Evolutionary conservation across 2,888 invertebrate species (phyloP).

Genomic region (Oeneis ivallda): DNA sequence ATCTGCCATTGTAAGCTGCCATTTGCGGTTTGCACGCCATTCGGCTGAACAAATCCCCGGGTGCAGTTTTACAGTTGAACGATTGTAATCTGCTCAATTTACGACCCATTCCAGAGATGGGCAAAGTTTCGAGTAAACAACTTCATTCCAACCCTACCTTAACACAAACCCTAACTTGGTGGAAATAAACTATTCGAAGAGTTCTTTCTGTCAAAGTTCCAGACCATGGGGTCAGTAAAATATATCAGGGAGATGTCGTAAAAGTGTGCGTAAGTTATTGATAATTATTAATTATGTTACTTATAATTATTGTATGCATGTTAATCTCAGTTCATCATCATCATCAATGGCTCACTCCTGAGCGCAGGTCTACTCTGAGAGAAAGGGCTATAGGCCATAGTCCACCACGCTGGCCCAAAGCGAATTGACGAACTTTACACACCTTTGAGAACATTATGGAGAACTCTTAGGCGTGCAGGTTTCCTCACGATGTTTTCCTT

Average conservation of each 20-base stretch:
- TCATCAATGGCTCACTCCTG: too few species aligned
- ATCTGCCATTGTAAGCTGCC: too few species aligned
- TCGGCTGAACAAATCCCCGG: slow-evolving; percentile 30
- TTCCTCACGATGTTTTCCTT: too few species aligned
- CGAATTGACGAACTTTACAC: too few species aligned
- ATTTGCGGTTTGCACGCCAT: background rate
- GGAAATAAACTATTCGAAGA: background rate
- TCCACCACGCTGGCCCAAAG: too few species aligned
- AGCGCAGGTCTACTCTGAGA: too few species aligned
- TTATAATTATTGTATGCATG: too few species aligned
- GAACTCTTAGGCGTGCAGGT: too few species aligned
- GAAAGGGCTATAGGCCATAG: too few species aligned
- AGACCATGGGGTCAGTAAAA: background rate
- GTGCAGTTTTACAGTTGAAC: slow-evolving; percentile 24
- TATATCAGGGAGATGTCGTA: background rate
- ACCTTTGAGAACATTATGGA: too few species aligned
- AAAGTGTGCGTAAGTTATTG: background rate
- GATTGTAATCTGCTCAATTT: slow-evolving; percentile 38
- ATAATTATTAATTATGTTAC: too few species aligned
- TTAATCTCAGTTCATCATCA: too few species aligned
- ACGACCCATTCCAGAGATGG: slow-evolving; percentile 22
- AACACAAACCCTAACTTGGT: background rate
- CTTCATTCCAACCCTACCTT: slow-evolving; percentile 26
- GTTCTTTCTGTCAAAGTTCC: background rate
- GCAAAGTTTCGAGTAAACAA: slow-evolving; percentile 27